A percentile compares a stretch with the other conserved stretches of the same genome.
Conservation (phyloP, 2,113 vertebrate species). For the Apodemus speciosus region DNA sequence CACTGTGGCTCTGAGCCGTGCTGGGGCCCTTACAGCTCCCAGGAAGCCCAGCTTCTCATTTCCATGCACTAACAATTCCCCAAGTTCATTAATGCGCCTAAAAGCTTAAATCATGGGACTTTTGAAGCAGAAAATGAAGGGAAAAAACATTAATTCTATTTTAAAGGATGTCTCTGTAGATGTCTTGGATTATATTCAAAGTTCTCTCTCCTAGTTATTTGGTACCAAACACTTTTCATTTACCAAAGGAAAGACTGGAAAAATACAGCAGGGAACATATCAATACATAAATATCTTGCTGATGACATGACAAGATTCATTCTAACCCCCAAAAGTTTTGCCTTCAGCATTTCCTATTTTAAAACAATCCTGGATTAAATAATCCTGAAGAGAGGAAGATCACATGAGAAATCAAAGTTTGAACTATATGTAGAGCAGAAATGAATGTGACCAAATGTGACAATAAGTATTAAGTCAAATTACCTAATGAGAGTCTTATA, state of each 20-base stretch:
- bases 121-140: constrained; percentile 61
- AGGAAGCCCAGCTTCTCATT: constrained; percentile 53
- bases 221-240: constrained; percentile 37
- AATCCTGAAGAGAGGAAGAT: constrained; percentile 47
- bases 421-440: constrained; percentile 5
- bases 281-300: neutral
- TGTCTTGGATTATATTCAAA: constrained; percentile 47
- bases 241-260: constrained; percentile 60
- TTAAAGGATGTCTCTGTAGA: constrained; percentile 14
- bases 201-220: constrained; percentile 31
- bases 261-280: constrained; percentile 43
- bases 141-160: constrained; percentile 33
- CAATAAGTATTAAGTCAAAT: neutral
- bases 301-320: constrained; percentile 22
- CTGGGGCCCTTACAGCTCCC: neutral
- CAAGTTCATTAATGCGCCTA: constrained; percentile 40
- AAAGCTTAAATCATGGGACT: constrained; percentile 55
- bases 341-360: constrained; percentile 44
- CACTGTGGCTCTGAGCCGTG: neutral
- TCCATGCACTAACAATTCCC: constrained; percentile 58
- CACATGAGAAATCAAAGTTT: constrained; percentile 10
- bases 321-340: neutral
- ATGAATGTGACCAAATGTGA: neutral
- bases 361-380: constrained; percentile 9
- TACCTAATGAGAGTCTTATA: constrained; percentile 14